phyloP scores from a whole-genome alignment of 2,113 vertebrate genomes.

The Protomyctophum bolini region DNA sequence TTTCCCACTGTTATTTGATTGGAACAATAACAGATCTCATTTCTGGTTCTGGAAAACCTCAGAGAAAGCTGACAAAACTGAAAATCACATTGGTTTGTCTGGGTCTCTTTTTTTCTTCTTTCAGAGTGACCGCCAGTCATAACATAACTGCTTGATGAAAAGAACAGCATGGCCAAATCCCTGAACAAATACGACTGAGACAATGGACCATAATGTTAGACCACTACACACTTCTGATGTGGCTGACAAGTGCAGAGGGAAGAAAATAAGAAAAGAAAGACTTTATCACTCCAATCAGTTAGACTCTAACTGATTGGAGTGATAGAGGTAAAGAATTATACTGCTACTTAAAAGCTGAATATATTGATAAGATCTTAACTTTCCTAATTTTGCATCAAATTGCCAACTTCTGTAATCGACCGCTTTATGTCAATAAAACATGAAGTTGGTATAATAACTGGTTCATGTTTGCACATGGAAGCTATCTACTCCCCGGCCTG shows the following conservation, averaged over 20 bases:
- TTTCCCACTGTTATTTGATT: conserved; percentile 57
- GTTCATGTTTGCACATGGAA: conserved; percentile 21
- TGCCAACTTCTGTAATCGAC: not conserved
- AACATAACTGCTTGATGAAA: conserved; percentile 39
- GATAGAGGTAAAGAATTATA: conserved; percentile 4
- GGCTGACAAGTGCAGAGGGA: conserved; percentile 14
- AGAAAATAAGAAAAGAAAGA: conserved; percentile 7
- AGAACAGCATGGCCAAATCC: conserved; percentile 35
- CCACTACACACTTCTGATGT: conserved; percentile 22
- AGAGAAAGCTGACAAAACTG: conserved; percentile 45
- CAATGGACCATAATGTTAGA: conserved; percentile 23
- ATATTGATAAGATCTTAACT: conserved; percentile 3
- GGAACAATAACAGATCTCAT: conserved; percentile 65
- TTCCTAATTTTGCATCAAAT: conserved; percentile 11
- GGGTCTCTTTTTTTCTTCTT: conserved; percentile 18
- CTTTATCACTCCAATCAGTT: conserved; percentile 30
- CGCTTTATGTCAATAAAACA: not conserved
- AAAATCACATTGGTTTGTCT: conserved; percentile 62
- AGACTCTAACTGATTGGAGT: no score
- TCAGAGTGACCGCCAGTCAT: not conserved
- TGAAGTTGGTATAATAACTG: not conserved
- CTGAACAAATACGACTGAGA: conserved; percentile 29
- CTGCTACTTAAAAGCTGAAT: conserved; percentile 21
- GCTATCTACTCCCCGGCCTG: conserved; percentile 2
- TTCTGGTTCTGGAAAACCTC: conserved; percentile 53